Conservation (phyloP, 2,113 vertebrate species). For the Anthoscopus minutus region DNA sequence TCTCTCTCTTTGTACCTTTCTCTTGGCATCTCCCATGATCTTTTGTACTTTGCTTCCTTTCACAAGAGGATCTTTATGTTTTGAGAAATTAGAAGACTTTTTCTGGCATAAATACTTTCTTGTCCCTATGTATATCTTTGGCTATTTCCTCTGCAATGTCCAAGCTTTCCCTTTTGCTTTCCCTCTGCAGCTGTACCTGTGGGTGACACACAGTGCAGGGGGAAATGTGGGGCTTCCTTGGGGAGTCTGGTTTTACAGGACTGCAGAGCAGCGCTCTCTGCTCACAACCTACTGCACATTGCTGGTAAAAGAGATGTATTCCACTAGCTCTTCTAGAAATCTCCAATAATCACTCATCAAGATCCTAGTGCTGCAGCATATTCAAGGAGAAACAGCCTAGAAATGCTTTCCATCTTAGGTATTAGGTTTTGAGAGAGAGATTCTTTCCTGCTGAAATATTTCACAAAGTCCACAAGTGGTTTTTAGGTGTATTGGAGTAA, state of each 20-base stretch:
- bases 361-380: neutral
- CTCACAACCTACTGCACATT: neutral
- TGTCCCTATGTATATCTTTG: neutral
- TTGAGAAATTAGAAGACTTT: neutral
- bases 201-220: neutral
- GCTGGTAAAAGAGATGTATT: neutral
- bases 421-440: neutral
- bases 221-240: neutral
- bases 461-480: neutral
- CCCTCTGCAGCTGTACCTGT: neutral
- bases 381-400: neutral
- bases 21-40: neutral
- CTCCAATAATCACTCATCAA: neutral
- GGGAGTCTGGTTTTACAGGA: neutral
- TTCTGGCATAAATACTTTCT: neutral
- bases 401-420: neutral
- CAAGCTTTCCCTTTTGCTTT: neutral
- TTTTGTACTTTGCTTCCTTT: neutral
- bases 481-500: neutral
- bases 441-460: neutral
- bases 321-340: neutral
- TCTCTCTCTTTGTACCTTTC: neutral
- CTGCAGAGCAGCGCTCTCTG: neutral
- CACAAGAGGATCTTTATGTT: neutral
- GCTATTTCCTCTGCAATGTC: neutral